Evolutionary conservation across 2,797 vertebrate genomes (phyloP).

Genomic region (Periparus ater): DNA sequence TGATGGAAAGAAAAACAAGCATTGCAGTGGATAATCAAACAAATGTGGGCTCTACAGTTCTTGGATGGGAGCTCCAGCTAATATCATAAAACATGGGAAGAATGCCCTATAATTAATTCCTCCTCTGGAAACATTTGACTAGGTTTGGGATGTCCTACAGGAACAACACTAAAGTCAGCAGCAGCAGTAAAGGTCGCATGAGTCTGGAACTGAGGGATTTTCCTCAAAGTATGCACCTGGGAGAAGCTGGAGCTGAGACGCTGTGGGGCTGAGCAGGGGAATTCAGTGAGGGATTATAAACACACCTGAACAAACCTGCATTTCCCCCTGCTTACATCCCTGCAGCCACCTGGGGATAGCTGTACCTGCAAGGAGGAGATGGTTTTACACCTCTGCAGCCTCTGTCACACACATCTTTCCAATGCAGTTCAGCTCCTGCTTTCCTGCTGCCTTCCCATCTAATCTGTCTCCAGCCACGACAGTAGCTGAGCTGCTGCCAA

Average conservation of each 20-base stretch:
- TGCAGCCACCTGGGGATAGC: neutral
- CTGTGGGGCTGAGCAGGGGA: too few relatives aligned
- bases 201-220: neutral
- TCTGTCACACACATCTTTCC: neutral
- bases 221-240: neutral
- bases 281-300: neutral
- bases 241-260: neutral
- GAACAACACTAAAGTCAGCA: constrained; percentile 22
- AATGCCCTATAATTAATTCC: constrained; percentile 43
- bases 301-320: neutral
- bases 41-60: constrained; percentile 2
- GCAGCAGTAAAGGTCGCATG: neutral
- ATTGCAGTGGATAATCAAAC: constrained; percentile 34
- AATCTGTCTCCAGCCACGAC: neutral
- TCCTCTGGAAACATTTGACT: constrained; percentile 49
- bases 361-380: neutral
- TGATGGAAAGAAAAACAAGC: constrained; percentile 45
- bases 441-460: neutral
- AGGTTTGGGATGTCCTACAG: constrained; percentile 34
- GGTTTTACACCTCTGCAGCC: neutral
- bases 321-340: neutral
- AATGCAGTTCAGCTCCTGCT: neutral
- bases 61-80: constrained; percentile 31
- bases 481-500: neutral
- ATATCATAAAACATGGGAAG: constrained; percentile 51